Evolutionary conservation across 2,888 invertebrate species (phyloP).

Genomic region (Eilema depressum): DNA sequence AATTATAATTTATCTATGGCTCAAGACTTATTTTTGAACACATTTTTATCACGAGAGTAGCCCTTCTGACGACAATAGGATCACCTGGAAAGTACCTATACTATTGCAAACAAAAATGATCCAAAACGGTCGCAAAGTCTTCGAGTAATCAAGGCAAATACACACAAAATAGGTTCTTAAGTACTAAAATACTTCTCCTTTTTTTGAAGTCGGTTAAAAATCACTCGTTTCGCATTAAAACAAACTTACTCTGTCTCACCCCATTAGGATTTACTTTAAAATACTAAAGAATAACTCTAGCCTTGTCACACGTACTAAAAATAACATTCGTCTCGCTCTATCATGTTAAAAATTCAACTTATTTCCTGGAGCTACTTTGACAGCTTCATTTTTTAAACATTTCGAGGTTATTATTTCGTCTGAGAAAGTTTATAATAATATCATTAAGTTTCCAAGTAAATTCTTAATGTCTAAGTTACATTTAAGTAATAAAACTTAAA

Average conservation of each 20-base stretch:
- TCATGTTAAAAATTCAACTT: conserved; percentile 35
- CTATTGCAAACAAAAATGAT: background rate
- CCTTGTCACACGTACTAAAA: conserved; percentile 21
- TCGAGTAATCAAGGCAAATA: background rate
- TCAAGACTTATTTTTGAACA: too few species aligned
- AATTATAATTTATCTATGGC: too few species aligned
- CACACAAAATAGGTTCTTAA: background rate
- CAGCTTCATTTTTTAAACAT: conserved; percentile 28
- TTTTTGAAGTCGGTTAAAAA: background rate
- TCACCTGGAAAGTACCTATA: too few species aligned
- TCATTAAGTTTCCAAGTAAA: background rate
- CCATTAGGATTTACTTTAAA: conserved; percentile 3
- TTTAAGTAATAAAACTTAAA: conserved; percentile 9
- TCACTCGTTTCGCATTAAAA: background rate
- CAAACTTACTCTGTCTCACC: background rate
- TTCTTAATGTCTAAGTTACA: background rate
- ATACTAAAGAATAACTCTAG: conserved; percentile 12
- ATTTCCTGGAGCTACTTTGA: conserved; percentile 46
- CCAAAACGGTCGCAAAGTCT: background rate
- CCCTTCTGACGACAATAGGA: too few species aligned
- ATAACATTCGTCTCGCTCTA: conserved; percentile 15
- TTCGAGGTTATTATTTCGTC: conserved; percentile 10
- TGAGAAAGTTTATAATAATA: background rate
- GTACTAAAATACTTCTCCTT: background rate
- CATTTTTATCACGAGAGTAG: too few species aligned